Percentiles rank a stretch among this genome's conserved stretches.
phyloP scores from a whole-genome alignment of 2,113 vertebrate species.

The Paracanthobrama guichenoti region DNA sequence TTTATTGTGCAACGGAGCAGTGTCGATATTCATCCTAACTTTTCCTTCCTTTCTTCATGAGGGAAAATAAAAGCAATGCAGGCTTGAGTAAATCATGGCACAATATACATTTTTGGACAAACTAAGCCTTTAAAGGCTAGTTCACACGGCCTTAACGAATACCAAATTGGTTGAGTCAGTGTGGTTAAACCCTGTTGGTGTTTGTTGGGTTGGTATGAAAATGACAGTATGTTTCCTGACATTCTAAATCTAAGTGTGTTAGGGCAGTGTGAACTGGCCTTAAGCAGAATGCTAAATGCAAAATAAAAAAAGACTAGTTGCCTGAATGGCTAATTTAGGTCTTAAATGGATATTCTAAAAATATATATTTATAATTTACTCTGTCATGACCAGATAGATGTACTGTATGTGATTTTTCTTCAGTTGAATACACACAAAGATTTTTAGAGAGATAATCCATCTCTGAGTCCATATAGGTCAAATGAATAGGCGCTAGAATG shows the following conservation, averaged over 20 bases:
- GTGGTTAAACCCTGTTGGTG: neutral
- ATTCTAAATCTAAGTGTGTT: neutral
- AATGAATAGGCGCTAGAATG: too few relatives aligned
- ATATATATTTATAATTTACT: neutral
- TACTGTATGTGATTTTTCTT: neutral
- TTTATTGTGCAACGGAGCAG: neutral
- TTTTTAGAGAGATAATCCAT: neutral
- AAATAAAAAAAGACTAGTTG: neutral
- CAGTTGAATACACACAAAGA: neutral
- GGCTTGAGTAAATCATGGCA: neutral
- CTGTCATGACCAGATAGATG: neutral
- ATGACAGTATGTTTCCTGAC: neutral
- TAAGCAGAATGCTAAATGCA: neutral
- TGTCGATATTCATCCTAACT: neutral
- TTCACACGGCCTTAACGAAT: neutral
- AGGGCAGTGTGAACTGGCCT: neutral
- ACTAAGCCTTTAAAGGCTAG: neutral
- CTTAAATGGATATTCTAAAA: neutral
- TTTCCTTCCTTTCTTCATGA: neutral
- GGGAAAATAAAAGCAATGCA: neutral
- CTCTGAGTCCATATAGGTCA: neutral
- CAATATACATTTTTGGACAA: neutral
- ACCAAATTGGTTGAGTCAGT: neutral
- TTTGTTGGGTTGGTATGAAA: slow-evolving; percentile 5
- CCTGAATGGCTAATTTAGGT: neutral